phyloP scores from a whole-genome alignment of 2,113 vertebrate genomes.

The Notothenia coriiceps region DNA sequence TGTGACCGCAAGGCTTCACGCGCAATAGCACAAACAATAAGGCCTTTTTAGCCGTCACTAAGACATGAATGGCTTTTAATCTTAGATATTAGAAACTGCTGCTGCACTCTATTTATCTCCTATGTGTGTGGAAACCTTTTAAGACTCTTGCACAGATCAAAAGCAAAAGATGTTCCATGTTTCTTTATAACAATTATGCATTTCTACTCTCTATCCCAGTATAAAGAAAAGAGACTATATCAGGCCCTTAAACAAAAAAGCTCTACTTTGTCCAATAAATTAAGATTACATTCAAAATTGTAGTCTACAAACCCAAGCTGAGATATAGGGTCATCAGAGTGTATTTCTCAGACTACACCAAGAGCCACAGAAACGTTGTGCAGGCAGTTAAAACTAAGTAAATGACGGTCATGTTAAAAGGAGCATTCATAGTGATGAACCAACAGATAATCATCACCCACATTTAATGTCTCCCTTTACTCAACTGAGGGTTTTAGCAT shows the following conservation, averaged over 20 bases:
- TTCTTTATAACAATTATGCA: neutral
- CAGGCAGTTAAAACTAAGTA: neutral
- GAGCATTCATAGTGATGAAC: neutral
- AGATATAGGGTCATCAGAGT: neutral
- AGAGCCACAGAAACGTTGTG: neutral
- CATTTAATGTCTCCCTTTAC: neutral
- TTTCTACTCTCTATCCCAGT: neutral
- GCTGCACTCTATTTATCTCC: constrained; percentile 12
- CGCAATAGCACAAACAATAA: constrained; percentile 40
- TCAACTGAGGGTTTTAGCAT: neutral
- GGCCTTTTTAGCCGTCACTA: constrained; percentile 25
- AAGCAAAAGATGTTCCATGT: neutral
- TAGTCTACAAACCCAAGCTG: neutral
- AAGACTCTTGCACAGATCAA: neutral
- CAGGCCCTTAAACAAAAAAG: too few species aligned
- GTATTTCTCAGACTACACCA: neutral
- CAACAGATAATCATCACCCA: neutral
- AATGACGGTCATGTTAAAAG: neutral
- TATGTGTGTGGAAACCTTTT: neutral
- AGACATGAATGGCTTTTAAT: constrained; percentile 22
- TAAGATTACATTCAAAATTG: too few species aligned
- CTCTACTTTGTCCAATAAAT: too few species aligned
- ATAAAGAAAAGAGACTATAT: too few species aligned
- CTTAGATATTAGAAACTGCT: constrained; percentile 18
- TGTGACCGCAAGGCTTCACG: constrained; percentile 45